Percentiles rank a stretch among this genome's conserved stretches.
These are phyloP conservation scores for Busseola fusca DNA, from an alignment of 2,888 invertebrate genomes.

Conservation along the genomic window DNA sequence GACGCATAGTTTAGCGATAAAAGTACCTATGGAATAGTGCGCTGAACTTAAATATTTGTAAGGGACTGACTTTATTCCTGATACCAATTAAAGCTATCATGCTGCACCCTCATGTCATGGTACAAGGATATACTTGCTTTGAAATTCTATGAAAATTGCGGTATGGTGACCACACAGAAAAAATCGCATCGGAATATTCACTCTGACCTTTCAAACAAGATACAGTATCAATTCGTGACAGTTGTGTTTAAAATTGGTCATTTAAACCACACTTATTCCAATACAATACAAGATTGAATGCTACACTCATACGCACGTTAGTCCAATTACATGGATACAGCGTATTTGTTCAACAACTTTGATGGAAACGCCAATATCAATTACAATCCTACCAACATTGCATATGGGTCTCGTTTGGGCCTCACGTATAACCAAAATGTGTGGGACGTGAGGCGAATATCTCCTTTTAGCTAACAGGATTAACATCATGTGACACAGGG, in stretches of 20 bases:
- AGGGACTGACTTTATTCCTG: not conserved
- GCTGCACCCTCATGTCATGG: not conserved
- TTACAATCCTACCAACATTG: slow-evolving; percentile 69
- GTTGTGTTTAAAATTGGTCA: slow-evolving; percentile 13
- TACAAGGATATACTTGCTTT: not conserved
- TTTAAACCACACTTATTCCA: slow-evolving; percentile 6
- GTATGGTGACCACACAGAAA: not conserved
- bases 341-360: slow-evolving; percentile 49
- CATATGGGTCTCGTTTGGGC: slow-evolving; percentile 62
- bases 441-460: slow-evolving; percentile 72
- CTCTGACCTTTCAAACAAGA: slow-evolving; percentile 2
- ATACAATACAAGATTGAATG: slow-evolving; percentile 8
- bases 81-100: not conserved
- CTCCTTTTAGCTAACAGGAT: slow-evolving; percentile 70
- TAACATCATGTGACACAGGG: slow-evolving; percentile 69
- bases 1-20: not conserved
- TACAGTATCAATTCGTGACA: slow-evolving; percentile 5
- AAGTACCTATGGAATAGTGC: not conserved
- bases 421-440: slow-evolving; percentile 75
- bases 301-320: slow-evolving; percentile 37
- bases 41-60: not conserved
- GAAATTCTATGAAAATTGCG: not conserved
- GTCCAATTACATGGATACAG: slow-evolving; percentile 44
- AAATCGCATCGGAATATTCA: not conserved
- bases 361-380: slow-evolving; percentile 68